These are phyloP conservation scores for Drosophila yooni DNA, from an alignment of 2,888 invertebrate species.

Conservation along the genomic window DNA sequence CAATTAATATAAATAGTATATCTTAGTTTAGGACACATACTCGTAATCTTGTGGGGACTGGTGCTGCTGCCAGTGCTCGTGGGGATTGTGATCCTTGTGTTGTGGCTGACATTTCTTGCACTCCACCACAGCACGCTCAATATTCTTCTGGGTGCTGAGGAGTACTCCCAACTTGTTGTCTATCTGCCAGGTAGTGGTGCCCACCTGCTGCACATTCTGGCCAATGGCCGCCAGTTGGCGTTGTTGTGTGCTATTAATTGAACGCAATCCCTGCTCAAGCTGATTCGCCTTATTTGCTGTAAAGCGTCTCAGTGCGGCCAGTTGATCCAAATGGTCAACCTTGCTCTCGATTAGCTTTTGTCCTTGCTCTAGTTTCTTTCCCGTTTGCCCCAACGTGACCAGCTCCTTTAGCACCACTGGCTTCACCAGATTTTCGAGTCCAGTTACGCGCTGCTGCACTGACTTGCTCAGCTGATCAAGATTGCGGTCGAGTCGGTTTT, in stretches of 20 bases:
- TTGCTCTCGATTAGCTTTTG: constrained; percentile 53
- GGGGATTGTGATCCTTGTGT: constrained; percentile 3
- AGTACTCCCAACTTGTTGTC: constrained; percentile 55
- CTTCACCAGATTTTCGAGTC: constrained; percentile 48
- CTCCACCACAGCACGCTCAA: constrained; percentile 45
- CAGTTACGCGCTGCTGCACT: constrained; percentile 29
- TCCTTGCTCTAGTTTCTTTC: constrained; percentile 44
- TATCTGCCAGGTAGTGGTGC: constrained; percentile 44
- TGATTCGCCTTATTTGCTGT: constrained; percentile 49
- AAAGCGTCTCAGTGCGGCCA: constrained; percentile 31
- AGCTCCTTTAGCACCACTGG: constrained; percentile 42
- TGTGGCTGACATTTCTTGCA: constrained; percentile 38
- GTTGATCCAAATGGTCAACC: constrained; percentile 40
- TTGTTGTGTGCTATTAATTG: constrained; percentile 56
- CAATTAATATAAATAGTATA: background rate
- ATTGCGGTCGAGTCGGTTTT: constrained; percentile 39
- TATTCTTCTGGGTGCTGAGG: constrained; percentile 58
- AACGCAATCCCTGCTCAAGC: constrained; percentile 48
- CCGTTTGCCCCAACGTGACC: constrained; percentile 18
- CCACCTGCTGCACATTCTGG: constrained; percentile 29
- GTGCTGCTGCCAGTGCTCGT: constrained; percentile 21
- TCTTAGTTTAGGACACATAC: constrained; percentile 15
- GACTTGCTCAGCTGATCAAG: constrained; percentile 37
- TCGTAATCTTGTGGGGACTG: constrained; percentile 15
- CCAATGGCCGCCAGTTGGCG: constrained; percentile 35